These are phyloP conservation scores for Andrena marginata DNA, from an alignment of 2,888 invertebrate genomes.

Conservation along the genomic window DNA sequence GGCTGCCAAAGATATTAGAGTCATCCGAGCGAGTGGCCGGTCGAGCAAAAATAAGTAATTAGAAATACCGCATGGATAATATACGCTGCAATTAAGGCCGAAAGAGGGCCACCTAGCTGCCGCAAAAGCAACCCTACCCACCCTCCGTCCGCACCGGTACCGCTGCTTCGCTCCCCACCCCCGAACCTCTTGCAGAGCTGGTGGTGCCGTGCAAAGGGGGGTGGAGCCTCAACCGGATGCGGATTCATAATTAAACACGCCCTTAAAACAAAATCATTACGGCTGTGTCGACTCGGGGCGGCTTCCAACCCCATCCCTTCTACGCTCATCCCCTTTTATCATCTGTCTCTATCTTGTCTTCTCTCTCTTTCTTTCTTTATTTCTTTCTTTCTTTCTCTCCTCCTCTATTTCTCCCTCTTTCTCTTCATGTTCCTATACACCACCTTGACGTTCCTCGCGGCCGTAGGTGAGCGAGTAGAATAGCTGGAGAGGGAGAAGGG, in stretches of 20 bases:
- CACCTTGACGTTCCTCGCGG: slow-evolving; percentile 51
- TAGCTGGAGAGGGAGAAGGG: slow-evolving; percentile 51
- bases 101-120: slow-evolving; percentile 82
- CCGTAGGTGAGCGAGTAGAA: slow-evolving; percentile 54
- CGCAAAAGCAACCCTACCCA: slow-evolving; percentile 67
- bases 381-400: slow-evolving; percentile 22
- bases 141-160: slow-evolving; percentile 70
- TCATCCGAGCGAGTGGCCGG: slow-evolving; percentile 77
- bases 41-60: slow-evolving; percentile 83
- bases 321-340: slow-evolving; percentile 57
- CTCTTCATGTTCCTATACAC: slow-evolving; percentile 17
- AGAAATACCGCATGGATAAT: slow-evolving; percentile 84
- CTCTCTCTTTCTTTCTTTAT: slow-evolving; percentile 10
- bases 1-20: slow-evolving; percentile 83
- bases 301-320: slow-evolving; percentile 60
- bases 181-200: slow-evolving; percentile 59
- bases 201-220: slow-evolving; percentile 77
- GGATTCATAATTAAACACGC: slow-evolving; percentile 85
- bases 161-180: slow-evolving; percentile 45
- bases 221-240: slow-evolving; percentile 84
- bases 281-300: slow-evolving; percentile 77
- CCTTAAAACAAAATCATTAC: slow-evolving; percentile 85
- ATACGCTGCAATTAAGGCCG: slow-evolving; percentile 84
- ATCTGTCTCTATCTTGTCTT: slow-evolving; percentile 54
- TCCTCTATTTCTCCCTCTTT: slow-evolving; percentile 28